Evolutionary conservation across 2,797 vertebrate species (phyloP), one percentile per base, ranked within the genome.

Genomic region (Strix occidentalis): DNA sequence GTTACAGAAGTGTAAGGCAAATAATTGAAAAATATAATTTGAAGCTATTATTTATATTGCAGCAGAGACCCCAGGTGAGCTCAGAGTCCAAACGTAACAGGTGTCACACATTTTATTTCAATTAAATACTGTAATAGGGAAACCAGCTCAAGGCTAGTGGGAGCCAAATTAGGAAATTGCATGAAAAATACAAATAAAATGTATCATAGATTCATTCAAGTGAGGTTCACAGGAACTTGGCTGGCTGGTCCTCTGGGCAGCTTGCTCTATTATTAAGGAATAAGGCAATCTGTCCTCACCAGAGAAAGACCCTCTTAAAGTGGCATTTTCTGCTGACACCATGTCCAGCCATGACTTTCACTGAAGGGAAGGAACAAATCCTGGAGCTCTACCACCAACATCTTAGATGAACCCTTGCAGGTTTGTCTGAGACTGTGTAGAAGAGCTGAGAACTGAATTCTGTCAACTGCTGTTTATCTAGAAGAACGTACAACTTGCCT

Each of bases 21-120:
- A 54, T 50, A 3, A 10, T 33, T 84, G 54, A 82, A n/a, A 71
- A 61, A 11, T 51, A 58, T 31, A 25, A 24, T 29, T 31, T 60
- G 50, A 50, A 71, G 35, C 54, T 33, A 48, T 69, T 84, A 80
- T 66, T 86, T 76, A 46, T 43, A 6, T 11, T 16, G 33, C 46
- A 23, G 63, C 57, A 88, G 31, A 86, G 50, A 60, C 63, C 51
- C 56, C 64, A 66, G 64, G 72, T 86, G 68, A 86, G 57, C 57
- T 71, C 57, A 24, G 61, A 91, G 45, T 53, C 74, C 89, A 87
- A 56, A 19, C 1, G 5, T 9, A 93, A 72, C 81, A 91, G 89
- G 81, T 50, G 78, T 14, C 82, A 63, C 78, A 93, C 58, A 23
- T 57, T 94, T 92, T 41, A 54, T 84, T 93, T 84, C 93, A 84